Conservation (phyloP, 2,888 invertebrate genomes). For the Phragmatobia fuliginosa region DNA sequence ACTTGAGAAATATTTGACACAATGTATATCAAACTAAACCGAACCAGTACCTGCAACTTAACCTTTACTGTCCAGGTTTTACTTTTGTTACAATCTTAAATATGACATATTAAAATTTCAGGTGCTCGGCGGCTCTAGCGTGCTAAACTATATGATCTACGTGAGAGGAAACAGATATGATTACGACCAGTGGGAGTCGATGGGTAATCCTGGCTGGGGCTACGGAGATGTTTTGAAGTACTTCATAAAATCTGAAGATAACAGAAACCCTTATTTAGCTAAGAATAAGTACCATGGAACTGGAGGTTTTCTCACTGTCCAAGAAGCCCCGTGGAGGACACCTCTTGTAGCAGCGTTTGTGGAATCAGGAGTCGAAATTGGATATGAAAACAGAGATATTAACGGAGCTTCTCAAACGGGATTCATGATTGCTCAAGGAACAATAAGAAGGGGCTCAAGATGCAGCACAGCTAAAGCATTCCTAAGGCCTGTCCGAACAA, state of each 20-base stretch:
- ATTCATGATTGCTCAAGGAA: constrained; percentile 94
- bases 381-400: constrained; percentile 93
- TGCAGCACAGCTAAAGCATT: constrained; percentile 97
- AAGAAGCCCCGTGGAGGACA: constrained; percentile 94
- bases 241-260: constrained; percentile 96
- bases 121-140: constrained; percentile 95
- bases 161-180: constrained; percentile 94
- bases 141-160: constrained; percentile 96
- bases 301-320: constrained; percentile 92
- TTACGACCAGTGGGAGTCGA: constrained; percentile 95
- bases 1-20: background rate
- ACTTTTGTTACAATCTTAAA: constrained; percentile 3
- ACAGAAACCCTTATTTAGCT: constrained; percentile 93
- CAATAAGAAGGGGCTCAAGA: constrained; percentile 91
- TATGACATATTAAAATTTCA: constrained; percentile 54
- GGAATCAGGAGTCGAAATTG: constrained; percentile 93
- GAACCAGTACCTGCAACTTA: background rate
- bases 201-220: constrained; percentile 96
- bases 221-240: constrained; percentile 94
- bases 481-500: constrained; percentile 90
- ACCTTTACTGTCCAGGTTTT: background rate
- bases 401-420: constrained; percentile 93
- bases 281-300: constrained; percentile 89
- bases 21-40: background rate
- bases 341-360: constrained; percentile 94